These are phyloP conservation scores for Melanostoma scalare DNA, from an alignment of 2,888 invertebrate species.

Conservation along the genomic window DNA sequence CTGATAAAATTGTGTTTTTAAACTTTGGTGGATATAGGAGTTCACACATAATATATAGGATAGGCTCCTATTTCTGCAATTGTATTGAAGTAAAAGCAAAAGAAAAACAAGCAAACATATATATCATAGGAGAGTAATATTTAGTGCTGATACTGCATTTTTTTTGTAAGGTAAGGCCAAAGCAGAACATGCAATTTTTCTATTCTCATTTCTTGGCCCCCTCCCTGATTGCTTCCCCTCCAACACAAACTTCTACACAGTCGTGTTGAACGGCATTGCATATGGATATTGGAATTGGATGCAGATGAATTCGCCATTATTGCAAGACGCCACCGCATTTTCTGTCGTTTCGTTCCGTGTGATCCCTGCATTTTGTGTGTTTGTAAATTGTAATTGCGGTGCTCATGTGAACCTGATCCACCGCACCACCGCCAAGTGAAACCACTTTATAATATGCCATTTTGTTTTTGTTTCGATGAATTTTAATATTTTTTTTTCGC, in stretches of 20 bases:
- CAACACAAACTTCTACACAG: not conserved
- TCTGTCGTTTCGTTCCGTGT: conserved; percentile 47
- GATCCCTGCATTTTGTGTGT: conserved; percentile 26
- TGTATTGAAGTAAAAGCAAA: not conserved
- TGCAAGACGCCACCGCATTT: conserved; percentile 76
- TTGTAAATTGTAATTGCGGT: conserved; percentile 27
- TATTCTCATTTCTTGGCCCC: conserved; percentile 4
- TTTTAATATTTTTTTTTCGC: conserved; percentile 54
- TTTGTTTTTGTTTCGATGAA: conserved; percentile 65
- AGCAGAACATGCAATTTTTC: conserved; percentile 43
- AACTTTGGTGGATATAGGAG: too few relatives aligned
- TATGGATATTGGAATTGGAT: conserved; percentile 42
- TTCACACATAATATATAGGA: too few relatives aligned
- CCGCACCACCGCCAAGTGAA: conserved; percentile 3
- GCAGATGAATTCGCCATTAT: conserved; percentile 66
- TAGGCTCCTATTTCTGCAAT: not conserved
- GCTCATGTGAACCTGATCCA: not conserved
- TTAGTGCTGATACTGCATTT: conserved; percentile 44
- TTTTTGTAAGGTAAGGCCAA: conserved; percentile 51
- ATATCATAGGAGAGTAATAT: not conserved
- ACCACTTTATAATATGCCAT: conserved; percentile 48
- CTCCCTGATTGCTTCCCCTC: not conserved
- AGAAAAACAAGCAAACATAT: conserved; percentile 5
- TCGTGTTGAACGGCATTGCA: conserved; percentile 1
- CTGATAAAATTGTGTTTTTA: too few relatives aligned